Conservation (phyloP, 2,113 vertebrate species). For the Halcyon senegalensis region DNA sequence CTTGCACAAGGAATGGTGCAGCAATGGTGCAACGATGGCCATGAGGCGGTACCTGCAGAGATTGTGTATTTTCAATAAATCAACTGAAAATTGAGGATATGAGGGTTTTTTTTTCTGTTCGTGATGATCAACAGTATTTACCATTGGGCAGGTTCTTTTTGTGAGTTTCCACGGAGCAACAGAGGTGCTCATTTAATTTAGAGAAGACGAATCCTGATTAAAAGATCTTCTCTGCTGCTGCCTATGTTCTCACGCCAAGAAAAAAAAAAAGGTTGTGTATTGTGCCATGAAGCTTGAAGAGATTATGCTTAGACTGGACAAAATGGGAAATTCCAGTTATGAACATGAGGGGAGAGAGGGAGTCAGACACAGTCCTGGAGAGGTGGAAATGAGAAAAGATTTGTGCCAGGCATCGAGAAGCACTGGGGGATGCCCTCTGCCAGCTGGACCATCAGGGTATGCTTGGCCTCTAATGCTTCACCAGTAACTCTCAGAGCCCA, state of each 20-base stretch:
- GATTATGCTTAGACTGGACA: not conserved
- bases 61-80: not conserved
- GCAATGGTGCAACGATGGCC: too few relatives aligned
- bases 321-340: not conserved
- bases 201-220: not conserved
- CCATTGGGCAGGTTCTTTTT: too few relatives aligned
- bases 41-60: not conserved
- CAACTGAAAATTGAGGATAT: not conserved
- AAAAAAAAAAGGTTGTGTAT: not conserved
- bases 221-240: not conserved
- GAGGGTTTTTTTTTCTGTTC: not conserved
- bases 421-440: too few relatives aligned
- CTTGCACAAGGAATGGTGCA: not conserved
- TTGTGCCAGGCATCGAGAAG: too few relatives aligned
- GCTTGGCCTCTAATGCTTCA: not conserved
- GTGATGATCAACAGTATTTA: not conserved
- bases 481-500: not conserved
- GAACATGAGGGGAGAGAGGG: not conserved
- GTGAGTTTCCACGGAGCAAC: not conserved
- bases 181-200: not conserved
- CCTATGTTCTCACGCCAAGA: not conserved
- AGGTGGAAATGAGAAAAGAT: not conserved
- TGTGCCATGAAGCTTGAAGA: not conserved
- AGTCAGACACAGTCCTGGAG: not conserved
- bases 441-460: not conserved